Base-by-base conservation (phyloP, 2,113 vertebrate genomes). In the Catharus fuscescens region DNA sequence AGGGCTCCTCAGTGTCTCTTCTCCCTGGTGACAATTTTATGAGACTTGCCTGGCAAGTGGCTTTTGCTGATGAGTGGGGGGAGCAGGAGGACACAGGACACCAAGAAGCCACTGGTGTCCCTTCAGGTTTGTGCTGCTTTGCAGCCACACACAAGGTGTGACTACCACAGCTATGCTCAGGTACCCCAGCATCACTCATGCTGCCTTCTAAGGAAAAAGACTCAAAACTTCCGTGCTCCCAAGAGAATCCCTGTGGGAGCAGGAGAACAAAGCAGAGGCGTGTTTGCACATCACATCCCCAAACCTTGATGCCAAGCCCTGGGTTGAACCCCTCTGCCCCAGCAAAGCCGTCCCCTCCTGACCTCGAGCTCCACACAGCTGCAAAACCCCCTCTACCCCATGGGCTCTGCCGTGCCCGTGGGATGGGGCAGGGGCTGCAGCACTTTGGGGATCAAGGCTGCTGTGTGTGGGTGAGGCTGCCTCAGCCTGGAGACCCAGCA, bases 401-500 rank as follows among this genome's bases (percentile, higher is more conserved):
- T 17, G 8, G 8, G 20, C 69, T 36, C 32, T 45, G 77, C 88
- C 0, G 0, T 73, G 77, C 60, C 77, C 2, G 1, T 77, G 85
- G 90, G 88, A 53, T 24, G 74, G 34, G 7, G 54, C 42, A 67
- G 80, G 77, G 65, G 72, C 32, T 74, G 48, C 1, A 64, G 69
- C 0, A 0, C 8, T 70, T 56, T 54, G 8, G 67, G 93, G 80
- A 92, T 92, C 87, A 94, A 92, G 92, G 65, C 59, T 84, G 81
- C 79, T 38, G 36, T 24, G 78, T n/a, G 92, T 77, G 85, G 88
- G 92, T 70, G 93, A 84, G 62, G 67, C 71, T 80, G 88, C 76
- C 72, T 65, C 64, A 90, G 82, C 86, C 81, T 54, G 64, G 86
- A 90, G 88, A 86, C 50, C 0, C 20, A 59, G 86, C 1, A 0